phyloP scores from a whole-genome alignment of 2,888 invertebrate genomes.

The Cheilosia impressa region DNA sequence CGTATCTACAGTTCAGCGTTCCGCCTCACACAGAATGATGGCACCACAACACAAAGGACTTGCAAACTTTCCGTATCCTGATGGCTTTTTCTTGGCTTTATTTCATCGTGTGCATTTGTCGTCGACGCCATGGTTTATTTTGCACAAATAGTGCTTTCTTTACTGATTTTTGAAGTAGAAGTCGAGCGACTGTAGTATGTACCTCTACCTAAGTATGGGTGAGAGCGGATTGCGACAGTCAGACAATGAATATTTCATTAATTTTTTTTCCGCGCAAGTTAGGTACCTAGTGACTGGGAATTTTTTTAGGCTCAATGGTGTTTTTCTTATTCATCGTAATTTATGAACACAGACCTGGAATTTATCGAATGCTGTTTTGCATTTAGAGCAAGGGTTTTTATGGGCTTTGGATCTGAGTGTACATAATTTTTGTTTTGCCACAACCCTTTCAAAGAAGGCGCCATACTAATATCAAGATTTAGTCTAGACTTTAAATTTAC shows the following conservation, averaged over 20 bases:
- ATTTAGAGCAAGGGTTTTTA: background rate
- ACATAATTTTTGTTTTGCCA: too few species aligned
- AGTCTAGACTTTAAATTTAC: too few species aligned
- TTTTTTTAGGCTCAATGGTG: background rate
- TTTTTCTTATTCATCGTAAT: constrained; percentile 3
- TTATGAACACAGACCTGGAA: constrained; percentile 17
- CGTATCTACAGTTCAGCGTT: background rate
- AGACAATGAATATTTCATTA: constrained; percentile 45
- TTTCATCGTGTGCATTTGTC: constrained; percentile 12
- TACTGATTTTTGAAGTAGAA: constrained; percentile 1
- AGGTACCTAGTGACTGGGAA: background rate
- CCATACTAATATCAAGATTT: too few species aligned
- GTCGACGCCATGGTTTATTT: constrained; percentile 4
- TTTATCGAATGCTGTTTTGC: constrained; percentile 33
- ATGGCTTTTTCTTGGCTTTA: constrained; percentile 40
- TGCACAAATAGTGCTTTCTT: background rate
- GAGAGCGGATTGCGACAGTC: constrained; percentile 6
- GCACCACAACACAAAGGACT: constrained; percentile 58
- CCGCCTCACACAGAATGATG: background rate
- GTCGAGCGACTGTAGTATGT: background rate
- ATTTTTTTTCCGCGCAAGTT: background rate
- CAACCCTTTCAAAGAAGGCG: too few species aligned
- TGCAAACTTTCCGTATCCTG: constrained; percentile 52
- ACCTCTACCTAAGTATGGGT: background rate
- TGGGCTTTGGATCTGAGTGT: background rate